These are phyloP conservation scores for Busseola fusca DNA, from an alignment of 2,888 invertebrate genomes.

Conservation along the genomic window DNA sequence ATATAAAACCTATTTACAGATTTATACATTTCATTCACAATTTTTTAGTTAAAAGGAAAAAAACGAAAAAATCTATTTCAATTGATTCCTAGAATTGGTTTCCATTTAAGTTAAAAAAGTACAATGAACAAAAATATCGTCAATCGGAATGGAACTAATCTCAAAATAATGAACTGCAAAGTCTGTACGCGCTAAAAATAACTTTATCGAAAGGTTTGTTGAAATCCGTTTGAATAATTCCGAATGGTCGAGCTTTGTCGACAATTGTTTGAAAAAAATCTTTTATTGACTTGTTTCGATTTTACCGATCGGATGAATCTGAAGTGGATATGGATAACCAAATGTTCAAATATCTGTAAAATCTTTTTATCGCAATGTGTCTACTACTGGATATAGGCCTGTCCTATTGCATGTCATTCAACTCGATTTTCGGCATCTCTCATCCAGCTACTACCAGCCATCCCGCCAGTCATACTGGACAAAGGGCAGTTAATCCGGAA, in stretches of 20 bases:
- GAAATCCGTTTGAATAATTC: constrained; percentile 42
- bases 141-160: constrained; percentile 46
- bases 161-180: constrained; percentile 44
- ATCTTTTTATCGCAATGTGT: too few relatives aligned
- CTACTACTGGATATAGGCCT: too few relatives aligned
- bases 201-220: constrained; percentile 35
- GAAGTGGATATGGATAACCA: not conserved
- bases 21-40: not conserved
- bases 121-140: constrained; percentile 20
- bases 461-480: too few relatives aligned
- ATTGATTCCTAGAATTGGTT: constrained; percentile 15
- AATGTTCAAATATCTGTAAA: not conserved
- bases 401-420: too few relatives aligned
- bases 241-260: constrained; percentile 3
- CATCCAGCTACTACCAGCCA: too few relatives aligned
- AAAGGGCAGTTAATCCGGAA: not conserved
- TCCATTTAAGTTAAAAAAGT: constrained; percentile 24
- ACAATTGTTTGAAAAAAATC: constrained; percentile 15
- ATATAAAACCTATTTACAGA: too few relatives aligned
- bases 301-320: constrained; percentile 5
- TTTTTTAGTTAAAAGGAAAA: not conserved
- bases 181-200: constrained; percentile 20
- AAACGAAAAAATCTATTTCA: constrained; percentile 11
- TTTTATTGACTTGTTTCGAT: constrained; percentile 17
- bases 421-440: too few relatives aligned